phyloP scores from a whole-genome alignment of 2,113 vertebrate genomes.

The Neoarius graeffei region DNA sequence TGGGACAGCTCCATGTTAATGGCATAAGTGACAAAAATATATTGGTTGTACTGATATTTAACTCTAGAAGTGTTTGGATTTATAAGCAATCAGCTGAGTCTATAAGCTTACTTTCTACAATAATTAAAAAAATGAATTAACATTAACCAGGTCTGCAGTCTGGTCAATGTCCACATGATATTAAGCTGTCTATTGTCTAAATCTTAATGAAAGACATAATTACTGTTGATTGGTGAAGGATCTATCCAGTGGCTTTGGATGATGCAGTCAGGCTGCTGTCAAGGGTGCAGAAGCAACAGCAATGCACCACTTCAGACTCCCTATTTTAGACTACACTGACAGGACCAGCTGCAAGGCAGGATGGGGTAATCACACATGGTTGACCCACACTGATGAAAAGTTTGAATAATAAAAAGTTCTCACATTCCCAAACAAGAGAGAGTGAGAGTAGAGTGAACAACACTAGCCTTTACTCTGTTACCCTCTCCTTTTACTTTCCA shows the following conservation, averaged over 20 bases:
- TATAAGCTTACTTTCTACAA: not conserved
- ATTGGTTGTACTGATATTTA: not conserved
- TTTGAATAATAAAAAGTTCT: not conserved
- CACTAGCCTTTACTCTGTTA: not conserved
- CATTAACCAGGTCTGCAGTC: not conserved
- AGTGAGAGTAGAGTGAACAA: not conserved
- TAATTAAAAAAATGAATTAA: not conserved
- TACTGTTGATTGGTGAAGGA: not conserved
- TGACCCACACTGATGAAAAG: not conserved
- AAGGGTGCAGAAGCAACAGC: not conserved
- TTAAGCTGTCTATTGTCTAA: not conserved
- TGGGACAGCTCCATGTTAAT: not conserved
- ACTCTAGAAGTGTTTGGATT: not conserved
- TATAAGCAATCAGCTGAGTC: not conserved
- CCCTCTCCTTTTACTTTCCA: not conserved
- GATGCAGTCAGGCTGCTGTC: not conserved
- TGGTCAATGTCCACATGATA: not conserved
- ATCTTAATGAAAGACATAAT: not conserved
- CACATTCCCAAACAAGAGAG: not conserved
- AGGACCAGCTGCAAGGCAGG: not conserved
- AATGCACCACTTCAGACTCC: not conserved
- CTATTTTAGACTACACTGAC: not conserved
- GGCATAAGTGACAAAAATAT: not conserved
- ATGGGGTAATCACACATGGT: not conserved
- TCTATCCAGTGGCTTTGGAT: not conserved